Evolutionary conservation across 2,113 vertebrate genomes (phyloP).

Genomic region (Australoheros scitulus): DNA sequence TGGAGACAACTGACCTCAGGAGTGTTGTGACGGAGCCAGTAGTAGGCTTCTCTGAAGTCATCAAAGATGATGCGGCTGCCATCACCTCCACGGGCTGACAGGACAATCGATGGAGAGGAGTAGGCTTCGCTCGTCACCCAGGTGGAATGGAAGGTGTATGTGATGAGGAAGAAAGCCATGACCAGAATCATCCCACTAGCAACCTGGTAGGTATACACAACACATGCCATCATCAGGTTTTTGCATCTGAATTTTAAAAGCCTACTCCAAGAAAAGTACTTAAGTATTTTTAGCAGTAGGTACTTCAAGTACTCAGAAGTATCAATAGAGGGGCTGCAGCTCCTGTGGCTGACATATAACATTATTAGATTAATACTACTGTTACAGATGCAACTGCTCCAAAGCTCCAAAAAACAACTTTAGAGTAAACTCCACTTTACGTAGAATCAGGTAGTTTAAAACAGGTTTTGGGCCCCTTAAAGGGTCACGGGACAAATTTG

Average conservation of each 20-base stretch:
- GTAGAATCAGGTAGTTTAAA: not conserved
- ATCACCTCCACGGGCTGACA: constrained; percentile 93
- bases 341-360: too few species aligned
- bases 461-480: not conserved
- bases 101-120: constrained; percentile 96
- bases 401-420: too few species aligned
- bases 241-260: not conserved
- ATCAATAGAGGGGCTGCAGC: too few species aligned
- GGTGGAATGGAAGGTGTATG: constrained; percentile 99
- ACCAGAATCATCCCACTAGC: constrained; percentile 99
- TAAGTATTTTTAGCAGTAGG: too few species aligned
- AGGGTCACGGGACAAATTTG: not conserved
- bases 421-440: too few species aligned
- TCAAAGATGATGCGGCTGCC: constrained; percentile 98
- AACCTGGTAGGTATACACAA: constrained; percentile 79
- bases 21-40: constrained; percentile 98
- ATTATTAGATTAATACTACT: not conserved
- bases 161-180: constrained; percentile 99
- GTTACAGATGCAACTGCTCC: too few species aligned
- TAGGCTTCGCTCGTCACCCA: constrained; percentile 99
- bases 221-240: not conserved
- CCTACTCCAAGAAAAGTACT: too few species aligned
- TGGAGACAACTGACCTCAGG: constrained; percentile 84
- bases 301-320: too few species aligned
- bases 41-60: constrained; percentile 98